phyloP scores from a whole-genome alignment of 2,113 vertebrate genomes.

The Sebastes fasciatus region DNA sequence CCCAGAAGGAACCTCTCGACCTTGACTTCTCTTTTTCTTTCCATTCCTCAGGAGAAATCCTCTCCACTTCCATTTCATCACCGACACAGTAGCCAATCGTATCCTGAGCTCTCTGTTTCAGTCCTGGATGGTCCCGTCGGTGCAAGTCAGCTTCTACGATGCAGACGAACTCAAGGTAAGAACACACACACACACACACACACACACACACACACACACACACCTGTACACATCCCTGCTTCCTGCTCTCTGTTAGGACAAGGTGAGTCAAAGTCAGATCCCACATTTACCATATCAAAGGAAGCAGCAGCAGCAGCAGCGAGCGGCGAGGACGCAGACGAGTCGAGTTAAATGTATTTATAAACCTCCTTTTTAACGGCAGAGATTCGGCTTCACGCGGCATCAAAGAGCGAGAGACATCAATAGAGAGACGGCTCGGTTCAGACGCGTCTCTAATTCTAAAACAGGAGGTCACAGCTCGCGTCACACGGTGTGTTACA shows the following conservation, averaged over 20 bases:
- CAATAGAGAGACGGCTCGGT: neutral
- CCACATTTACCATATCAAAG: conserved; percentile 18
- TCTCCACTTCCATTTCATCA: conserved; percentile 96
- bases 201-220: neutral
- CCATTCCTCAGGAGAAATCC: conserved; percentile 89
- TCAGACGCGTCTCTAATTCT: neutral
- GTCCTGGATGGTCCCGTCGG: conserved; percentile 96
- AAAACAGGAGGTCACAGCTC: conserved; percentile 5
- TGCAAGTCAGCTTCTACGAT: conserved; percentile 94
- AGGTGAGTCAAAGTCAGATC: conserved; percentile 23
- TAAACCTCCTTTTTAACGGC: neutral
- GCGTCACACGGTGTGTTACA: conserved; percentile 8
- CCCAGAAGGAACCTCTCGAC: neutral
- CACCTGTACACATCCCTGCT: neutral
- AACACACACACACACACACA: neutral
- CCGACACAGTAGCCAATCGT: conserved; percentile 89
- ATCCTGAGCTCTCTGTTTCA: conserved; percentile 91
- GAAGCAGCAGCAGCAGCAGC: neutral
- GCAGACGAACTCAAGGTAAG: conserved; percentile 93
- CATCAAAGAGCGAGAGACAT: conserved; percentile 41
- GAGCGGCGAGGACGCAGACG: too few relatives aligned
- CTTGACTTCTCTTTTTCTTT: neutral
- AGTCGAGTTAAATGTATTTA: conserved; percentile 9
- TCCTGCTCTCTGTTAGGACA: neutral
- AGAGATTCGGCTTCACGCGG: conserved; percentile 4